phyloP scores from a whole-genome alignment of 2,797 vertebrate genomes.

The Spheniscus humboldti region DNA sequence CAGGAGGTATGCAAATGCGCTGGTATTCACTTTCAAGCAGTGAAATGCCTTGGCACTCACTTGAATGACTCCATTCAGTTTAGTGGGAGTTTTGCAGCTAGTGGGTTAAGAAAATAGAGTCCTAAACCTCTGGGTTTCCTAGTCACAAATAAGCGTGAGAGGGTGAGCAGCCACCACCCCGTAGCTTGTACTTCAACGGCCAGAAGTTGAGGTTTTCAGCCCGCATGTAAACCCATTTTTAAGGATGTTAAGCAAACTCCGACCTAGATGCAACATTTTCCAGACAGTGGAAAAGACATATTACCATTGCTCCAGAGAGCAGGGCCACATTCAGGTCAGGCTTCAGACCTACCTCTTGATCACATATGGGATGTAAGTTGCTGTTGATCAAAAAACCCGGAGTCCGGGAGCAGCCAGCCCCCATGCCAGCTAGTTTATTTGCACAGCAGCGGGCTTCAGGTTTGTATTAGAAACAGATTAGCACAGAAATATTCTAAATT shows the following conservation, averaged over 20 bases:
- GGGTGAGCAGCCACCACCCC: not conserved
- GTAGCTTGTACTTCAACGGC: not conserved
- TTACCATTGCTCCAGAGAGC: not conserved
- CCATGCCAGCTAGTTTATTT: not conserved
- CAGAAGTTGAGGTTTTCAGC: not conserved
- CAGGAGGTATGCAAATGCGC: conserved; percentile 22
- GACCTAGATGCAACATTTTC: not conserved
- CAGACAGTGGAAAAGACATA: not conserved
- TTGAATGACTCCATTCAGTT: conserved; percentile 50
- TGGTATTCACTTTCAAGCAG: conserved; percentile 2
- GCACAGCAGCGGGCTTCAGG: not conserved
- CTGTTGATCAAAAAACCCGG: not conserved
- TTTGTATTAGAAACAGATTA: not conserved
- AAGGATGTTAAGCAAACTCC: not conserved
- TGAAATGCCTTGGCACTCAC: not conserved
- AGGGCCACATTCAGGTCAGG: not conserved
- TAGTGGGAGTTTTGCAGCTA: not conserved
- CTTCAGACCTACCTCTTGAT: not conserved
- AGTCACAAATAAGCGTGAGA: not conserved
- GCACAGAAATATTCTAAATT: not conserved
- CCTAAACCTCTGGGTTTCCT: not conserved
- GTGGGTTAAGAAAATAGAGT: conserved; percentile 14
- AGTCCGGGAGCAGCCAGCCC: not conserved
- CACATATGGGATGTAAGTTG: not conserved
- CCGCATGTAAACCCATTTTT: not conserved